Conservation (phyloP, 2,113 vertebrate genomes). For the Bufo gargarizans region DNA sequence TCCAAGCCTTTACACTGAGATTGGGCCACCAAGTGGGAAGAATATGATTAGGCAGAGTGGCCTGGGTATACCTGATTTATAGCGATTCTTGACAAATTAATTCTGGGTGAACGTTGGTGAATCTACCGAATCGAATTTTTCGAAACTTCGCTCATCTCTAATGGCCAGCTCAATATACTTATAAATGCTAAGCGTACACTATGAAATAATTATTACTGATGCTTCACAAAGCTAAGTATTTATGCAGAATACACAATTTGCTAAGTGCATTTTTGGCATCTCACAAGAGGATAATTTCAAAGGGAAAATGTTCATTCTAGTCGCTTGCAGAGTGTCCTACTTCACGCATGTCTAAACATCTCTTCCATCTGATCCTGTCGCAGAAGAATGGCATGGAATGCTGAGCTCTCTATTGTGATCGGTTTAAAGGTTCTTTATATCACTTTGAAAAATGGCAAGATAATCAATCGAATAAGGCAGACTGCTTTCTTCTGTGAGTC, state of each 20-base stretch:
- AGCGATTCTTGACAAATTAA: too few species aligned
- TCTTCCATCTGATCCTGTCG: constrained; percentile 13
- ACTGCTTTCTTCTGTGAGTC: constrained; percentile 23
- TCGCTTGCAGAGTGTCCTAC: background rate
- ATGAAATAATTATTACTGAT: constrained; percentile 6
- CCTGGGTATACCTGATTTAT: too few species aligned
- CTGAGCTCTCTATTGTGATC: constrained; percentile 30
- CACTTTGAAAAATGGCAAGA: constrained; percentile 41
- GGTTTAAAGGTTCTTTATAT: constrained; percentile 35
- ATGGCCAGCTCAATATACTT: background rate
- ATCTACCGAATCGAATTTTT: too few species aligned
- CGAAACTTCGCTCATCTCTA: too few species aligned
- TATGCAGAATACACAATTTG: constrained; percentile 41
- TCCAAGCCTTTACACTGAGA: too few species aligned
- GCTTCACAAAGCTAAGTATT: background rate
- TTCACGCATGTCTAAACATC: constrained; percentile 19
- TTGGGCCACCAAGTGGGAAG: too few species aligned
- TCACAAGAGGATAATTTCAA: constrained; percentile 44
- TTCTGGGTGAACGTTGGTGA: too few species aligned
- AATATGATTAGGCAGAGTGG: too few species aligned
- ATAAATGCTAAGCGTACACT: background rate
- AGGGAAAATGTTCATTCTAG: constrained; percentile 28
- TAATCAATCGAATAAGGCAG: constrained; percentile 50
- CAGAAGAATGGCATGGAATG: constrained; percentile 32
- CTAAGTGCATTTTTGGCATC: constrained; percentile 47